phyloP scores from a whole-genome alignment of 2,797 vertebrate genomes.

The Squalus acanthias region DNA sequence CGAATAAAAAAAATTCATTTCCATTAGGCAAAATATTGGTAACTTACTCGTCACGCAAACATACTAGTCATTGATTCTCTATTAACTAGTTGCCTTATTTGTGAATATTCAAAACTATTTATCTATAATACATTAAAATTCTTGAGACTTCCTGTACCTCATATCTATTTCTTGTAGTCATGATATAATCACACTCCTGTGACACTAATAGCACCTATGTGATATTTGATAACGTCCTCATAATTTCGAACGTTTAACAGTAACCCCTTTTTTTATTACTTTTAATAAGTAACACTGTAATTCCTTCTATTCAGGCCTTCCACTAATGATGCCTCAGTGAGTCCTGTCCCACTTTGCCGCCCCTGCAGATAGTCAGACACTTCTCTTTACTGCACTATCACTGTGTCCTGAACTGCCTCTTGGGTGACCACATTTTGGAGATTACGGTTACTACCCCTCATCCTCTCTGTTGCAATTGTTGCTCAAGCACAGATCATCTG shows the following conservation, averaged over 20 bases:
- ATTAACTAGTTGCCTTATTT: neutral
- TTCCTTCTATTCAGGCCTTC: neutral
- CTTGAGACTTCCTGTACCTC: neutral
- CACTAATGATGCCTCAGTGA: neutral
- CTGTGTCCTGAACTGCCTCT: neutral
- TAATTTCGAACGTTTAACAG: neutral
- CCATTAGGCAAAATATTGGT: neutral
- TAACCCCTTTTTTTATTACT: neutral
- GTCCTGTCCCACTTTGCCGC: neutral
- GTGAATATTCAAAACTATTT: neutral
- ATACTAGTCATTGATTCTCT: neutral
- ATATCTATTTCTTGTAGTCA: neutral
- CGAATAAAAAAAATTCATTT: neutral
- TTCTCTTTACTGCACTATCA: neutral
- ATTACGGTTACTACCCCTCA: neutral
- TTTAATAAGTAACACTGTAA: neutral
- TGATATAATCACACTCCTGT: neutral
- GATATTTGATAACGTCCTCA: neutral
- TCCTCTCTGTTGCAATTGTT: neutral
- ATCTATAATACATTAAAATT: neutral
- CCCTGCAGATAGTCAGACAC: neutral
- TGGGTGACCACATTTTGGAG: neutral
- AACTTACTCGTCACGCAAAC: neutral
- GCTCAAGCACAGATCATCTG: neutral
- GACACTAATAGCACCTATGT: neutral